Evolutionary conservation across 2,888 invertebrate genomes (phyloP).

Genomic region (Liposcelis brunnea): DNA sequence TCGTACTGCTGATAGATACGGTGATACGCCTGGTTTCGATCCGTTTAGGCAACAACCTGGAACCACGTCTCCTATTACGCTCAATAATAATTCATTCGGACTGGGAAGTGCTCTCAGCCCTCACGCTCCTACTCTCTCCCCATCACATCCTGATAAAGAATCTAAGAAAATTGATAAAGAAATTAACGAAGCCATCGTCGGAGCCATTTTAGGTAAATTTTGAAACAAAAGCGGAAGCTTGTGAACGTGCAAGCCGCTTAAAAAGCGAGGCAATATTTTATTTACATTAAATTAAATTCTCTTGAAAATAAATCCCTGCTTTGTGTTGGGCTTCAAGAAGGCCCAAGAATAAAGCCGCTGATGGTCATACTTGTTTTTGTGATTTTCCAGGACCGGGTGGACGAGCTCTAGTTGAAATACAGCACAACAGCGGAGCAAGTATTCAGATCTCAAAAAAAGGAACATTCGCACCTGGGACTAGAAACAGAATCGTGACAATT

Average conservation of each 20-base stretch:
- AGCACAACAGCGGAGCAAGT: slow-evolving; percentile 91
- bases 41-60: slow-evolving; percentile 61
- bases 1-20: too few relatives aligned
- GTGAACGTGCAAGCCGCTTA: too few relatives aligned
- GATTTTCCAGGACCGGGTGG: slow-evolving; percentile 66
- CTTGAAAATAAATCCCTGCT: too few relatives aligned
- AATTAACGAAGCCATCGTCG: slow-evolving; percentile 91
- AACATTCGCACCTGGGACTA: slow-evolving; percentile 90
- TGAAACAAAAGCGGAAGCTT: too few relatives aligned
- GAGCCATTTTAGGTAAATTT: slow-evolving; percentile 85
- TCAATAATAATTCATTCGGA: slow-evolving; percentile 80
- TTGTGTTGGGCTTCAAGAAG: too few relatives aligned
- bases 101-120: slow-evolving; percentile 33
- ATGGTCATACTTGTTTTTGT: slow-evolving; percentile 10
- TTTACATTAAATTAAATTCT: too few relatives aligned
- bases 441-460: slow-evolving; percentile 98
- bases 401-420: slow-evolving; percentile 90
- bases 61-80: slow-evolving; percentile 45
- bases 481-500: slow-evolving; percentile 94
- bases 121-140: slow-evolving; percentile 2
- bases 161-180: slow-evolving; percentile 73
- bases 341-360: too few relatives aligned
- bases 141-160: slow-evolving; percentile 43
- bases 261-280: too few relatives aligned
- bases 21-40: slow-evolving; percentile 30